Evolutionary conservation across 2,888 invertebrate species (phyloP), one percentile per base, ranked within the genome.

Genomic region (Apodemia duryi): DNA sequence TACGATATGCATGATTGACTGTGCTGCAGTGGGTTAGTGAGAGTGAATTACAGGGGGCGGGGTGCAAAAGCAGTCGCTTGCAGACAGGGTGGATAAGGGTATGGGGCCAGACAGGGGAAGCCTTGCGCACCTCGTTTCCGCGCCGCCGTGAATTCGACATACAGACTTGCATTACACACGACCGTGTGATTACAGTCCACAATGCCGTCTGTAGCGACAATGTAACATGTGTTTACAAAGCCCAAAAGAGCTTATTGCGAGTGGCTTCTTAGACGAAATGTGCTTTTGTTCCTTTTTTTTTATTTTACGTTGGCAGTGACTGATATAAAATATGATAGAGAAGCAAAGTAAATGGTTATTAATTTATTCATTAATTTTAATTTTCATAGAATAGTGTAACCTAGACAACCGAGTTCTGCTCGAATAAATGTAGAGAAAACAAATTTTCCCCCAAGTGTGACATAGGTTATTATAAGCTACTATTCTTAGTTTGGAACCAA

Each of bases 1-100:
- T 79, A 75, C 80, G 81, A 81, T 87, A 84, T 86, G 85, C 88
- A 86, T 86, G 89, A 90, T 89, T 81, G 88, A 86, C 82, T 85
- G 80, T 83, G 82, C 84, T 91, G 89, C 90, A 91, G 90, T 91
- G 86, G 91, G 91, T 91, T 91, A 91, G 91, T 91, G 91, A 91
- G 91, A 91, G 91, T 91, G 91, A 91, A 91, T 86, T 88, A 89
- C 86, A 83, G 77, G 77, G 74, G 78, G 77, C 69, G 74, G 71
- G 68, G 68, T 69, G 70, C 71, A 70, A 13, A 61, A 64, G 68
- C 68, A 79, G 81, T 73, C 78, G 75, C 73, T 74, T 83, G 83
- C 86, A 88, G 88, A 85, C 88, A 77, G 88, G 86, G 85, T 70
- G 85, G 81, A 65, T 69, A 71, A 78, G 80, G 83, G 91, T 80